Evolutionary conservation across 1,140 invertebrate species (phyloP).

Genomic region (Globodera ellingtonae): DNA sequence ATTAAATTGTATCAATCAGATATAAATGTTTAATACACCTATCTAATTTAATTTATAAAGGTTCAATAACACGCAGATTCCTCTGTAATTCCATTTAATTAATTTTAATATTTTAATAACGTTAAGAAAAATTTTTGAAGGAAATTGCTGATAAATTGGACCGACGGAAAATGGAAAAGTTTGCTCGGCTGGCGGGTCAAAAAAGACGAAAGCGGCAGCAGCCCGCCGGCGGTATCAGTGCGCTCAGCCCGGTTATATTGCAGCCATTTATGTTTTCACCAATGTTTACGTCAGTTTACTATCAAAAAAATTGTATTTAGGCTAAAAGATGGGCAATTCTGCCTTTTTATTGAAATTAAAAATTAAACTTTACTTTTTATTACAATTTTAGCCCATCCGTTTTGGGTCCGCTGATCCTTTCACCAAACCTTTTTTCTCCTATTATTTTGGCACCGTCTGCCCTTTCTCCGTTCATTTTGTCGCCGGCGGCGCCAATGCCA

Average conservation of each 20-base stretch:
- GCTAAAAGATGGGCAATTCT: not conserved
- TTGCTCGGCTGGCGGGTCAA: not conserved
- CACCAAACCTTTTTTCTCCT: conserved; percentile 57
- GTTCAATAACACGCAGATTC: too few relatives aligned
- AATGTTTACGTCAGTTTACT: conserved; percentile 35
- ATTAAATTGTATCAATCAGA: too few relatives aligned
- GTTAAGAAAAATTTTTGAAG: too few relatives aligned
- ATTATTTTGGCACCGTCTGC: conserved; percentile 40
- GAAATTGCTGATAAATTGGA: conserved; percentile 34
- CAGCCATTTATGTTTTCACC: conserved; percentile 62
- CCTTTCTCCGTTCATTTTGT: conserved; percentile 46
- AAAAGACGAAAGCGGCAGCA: not conserved
- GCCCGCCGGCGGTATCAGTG: conserved; percentile 9
- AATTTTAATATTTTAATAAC: not conserved
- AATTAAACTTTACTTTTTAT: not conserved
- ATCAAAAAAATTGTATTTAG: not conserved
- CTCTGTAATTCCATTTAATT: too few relatives aligned
- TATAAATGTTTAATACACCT: too few relatives aligned
- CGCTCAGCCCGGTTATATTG: conserved; percentile 36
- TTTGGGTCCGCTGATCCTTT: conserved; percentile 46
- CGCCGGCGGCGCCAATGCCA: conserved; percentile 43
- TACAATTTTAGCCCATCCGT: conserved; percentile 20
- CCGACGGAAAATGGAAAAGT: not conserved
- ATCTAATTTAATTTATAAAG: too few relatives aligned
- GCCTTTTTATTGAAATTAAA: too few relatives aligned